Evolutionary conservation across 2,888 invertebrate genomes (phyloP).

Genomic region (Lasioglossum villosulum): DNA sequence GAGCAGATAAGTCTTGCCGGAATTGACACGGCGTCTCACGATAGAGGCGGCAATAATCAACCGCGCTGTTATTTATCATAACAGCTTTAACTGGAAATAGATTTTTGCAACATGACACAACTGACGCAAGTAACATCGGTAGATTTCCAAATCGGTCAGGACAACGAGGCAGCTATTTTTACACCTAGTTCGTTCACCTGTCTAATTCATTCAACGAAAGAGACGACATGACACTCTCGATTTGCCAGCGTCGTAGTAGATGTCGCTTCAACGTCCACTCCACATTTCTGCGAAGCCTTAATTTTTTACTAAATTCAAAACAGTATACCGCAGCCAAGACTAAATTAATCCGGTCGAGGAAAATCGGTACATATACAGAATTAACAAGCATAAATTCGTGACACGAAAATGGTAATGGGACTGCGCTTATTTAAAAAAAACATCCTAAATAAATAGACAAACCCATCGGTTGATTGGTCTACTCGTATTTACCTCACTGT

Average conservation of each 20-base stretch:
- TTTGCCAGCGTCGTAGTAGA: neutral
- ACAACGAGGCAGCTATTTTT: neutral
- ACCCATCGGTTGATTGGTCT: neutral
- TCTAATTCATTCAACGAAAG: neutral
- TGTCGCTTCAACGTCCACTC: neutral
- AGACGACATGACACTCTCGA: neutral
- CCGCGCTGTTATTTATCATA: neutral
- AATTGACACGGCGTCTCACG: neutral
- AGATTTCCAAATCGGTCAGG: neutral
- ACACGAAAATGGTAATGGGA: neutral
- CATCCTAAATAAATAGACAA: neutral
- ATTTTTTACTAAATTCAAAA: neutral
- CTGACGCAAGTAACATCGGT: neutral
- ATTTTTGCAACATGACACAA: neutral
- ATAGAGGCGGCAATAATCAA: neutral
- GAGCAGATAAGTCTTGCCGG: no score
- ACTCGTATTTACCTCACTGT: neutral
- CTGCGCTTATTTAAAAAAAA: no score
- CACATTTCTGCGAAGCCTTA: neutral
- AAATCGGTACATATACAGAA: no score
- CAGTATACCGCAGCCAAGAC: neutral
- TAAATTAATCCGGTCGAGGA: neutral
- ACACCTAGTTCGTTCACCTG: neutral
- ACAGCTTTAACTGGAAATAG: neutral
- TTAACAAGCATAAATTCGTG: neutral